Evolutionary conservation across 2,113 vertebrate species (phyloP).

Genomic region (Pelusios castaneus): DNA sequence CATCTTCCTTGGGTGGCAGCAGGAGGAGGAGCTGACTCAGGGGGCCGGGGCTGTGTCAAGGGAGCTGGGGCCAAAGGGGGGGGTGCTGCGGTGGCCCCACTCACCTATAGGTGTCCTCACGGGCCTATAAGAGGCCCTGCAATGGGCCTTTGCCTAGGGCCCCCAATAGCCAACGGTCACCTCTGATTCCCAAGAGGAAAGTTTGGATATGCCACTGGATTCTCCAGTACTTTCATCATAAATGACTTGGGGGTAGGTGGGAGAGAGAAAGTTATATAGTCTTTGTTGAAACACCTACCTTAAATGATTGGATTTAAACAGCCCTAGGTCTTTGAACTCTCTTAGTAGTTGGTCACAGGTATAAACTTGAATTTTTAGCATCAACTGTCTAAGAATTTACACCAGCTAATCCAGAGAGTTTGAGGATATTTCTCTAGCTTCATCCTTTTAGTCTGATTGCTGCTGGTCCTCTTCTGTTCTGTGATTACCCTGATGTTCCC

Average conservation of each 20-base stretch:
- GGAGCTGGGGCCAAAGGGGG: no score
- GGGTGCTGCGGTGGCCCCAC: no score
- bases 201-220: no score
- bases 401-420: background rate
- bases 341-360: background rate
- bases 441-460: background rate
- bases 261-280: background rate
- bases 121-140: no score
- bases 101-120: no score
- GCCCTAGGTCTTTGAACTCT: background rate
- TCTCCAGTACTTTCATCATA: background rate
- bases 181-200: background rate
- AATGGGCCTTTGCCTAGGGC: no score
- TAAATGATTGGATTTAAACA: background rate
- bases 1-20: no score
- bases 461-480: background rate
- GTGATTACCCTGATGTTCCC: background rate
- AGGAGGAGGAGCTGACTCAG: no score
- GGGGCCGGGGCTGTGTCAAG: no score
- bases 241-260: background rate
- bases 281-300: rapidly evolving
- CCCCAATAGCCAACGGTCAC: no score
- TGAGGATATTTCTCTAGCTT: background rate
- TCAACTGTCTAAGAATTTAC: background rate
- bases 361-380: background rate